Evolutionary conservation across 1,140 invertebrate species (phyloP).

Genomic region (Theocolax elegans): DNA sequence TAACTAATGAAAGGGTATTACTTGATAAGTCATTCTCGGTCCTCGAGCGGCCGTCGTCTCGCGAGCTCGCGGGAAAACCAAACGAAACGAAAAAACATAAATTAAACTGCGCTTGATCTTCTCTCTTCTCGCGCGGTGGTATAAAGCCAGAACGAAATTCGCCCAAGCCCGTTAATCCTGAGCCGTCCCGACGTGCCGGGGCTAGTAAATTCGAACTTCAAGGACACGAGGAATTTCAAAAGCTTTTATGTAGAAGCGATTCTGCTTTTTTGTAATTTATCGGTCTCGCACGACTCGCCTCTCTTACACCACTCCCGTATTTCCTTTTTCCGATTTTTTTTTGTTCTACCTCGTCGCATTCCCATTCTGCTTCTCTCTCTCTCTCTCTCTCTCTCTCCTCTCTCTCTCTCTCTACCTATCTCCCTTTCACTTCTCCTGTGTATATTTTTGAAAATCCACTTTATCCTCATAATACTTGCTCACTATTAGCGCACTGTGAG

Average conservation of each 20-base stretch:
- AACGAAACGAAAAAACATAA: conserved; percentile 24
- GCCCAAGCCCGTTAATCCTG: conserved; percentile 22
- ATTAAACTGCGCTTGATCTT: conserved; percentile 34
- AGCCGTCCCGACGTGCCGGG: not conserved
- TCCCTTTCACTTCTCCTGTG: not conserved
- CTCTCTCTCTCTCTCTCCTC: not conserved
- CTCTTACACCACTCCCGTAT: not conserved
- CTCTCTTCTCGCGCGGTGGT: not conserved
- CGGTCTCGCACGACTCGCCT: conserved; percentile 21
- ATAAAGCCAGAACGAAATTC: conserved; percentile 11
- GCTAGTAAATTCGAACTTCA: conserved; percentile 42
- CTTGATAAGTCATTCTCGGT: not conserved
- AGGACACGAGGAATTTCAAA: conserved; percentile 48
- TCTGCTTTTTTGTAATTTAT: conserved; percentile 51
- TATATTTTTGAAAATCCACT: conserved; percentile 16
- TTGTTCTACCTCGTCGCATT: not conserved
- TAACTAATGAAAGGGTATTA: too few relatives aligned
- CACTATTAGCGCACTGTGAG: too few relatives aligned
- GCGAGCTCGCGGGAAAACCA: not conserved
- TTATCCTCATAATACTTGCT: conserved; percentile 26
- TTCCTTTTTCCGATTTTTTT: conserved; percentile 5
- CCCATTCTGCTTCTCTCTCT: not conserved
- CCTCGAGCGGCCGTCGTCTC: not conserved
- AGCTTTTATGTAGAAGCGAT: conserved; percentile 42
- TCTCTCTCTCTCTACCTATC: not conserved